A percentile compares a stretch with the other conserved stretches of the same genome.
Evolutionary conservation across 2,888 invertebrate species (phyloP).

Genomic region (Mycalesis mineus): DNA sequence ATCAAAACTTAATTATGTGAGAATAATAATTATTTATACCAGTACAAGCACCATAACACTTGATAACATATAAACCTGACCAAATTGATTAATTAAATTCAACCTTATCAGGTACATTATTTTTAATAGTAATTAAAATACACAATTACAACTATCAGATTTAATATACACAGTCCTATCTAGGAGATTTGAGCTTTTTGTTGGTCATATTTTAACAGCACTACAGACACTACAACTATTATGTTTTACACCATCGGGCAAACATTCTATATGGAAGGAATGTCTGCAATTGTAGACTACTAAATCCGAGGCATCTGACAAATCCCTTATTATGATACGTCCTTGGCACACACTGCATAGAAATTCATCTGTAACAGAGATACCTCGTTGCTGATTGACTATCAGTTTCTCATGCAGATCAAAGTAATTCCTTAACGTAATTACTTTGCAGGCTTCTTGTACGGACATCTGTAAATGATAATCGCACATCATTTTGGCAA

Average conservation of each 20-base stretch:
- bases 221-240: conserved; percentile 61
- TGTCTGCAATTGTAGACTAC: conserved; percentile 93
- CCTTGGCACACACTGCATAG: conserved; percentile 89
- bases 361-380: conserved; percentile 85
- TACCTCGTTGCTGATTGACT: conserved; percentile 86
- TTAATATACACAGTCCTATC: conserved; percentile 40
- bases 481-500: conserved; percentile 97
- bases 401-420: conserved; percentile 90
- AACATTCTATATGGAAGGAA: conserved; percentile 91
- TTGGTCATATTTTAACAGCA: conserved; percentile 65
- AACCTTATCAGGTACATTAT: conserved; percentile 17
- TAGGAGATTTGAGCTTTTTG: conserved; percentile 45
- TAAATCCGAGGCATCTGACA: conserved; percentile 82
- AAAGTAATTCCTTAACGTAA: conserved; percentile 93
- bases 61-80: conserved; percentile 27
- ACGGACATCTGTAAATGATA: conserved; percentile 95
- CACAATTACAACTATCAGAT: conserved; percentile 11
- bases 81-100: conserved; percentile 23
- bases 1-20: conserved; percentile 21
- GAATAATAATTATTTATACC: conserved; percentile 55
- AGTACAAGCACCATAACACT: conserved; percentile 56
- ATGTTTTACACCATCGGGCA: conserved; percentile 73
- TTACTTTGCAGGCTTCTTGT: conserved; percentile 93
- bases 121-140: neutral
- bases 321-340: conserved; percentile 85